A percentile compares a stretch with the other conserved stretches of the same genome.
These are phyloP conservation scores for Papilio aristodemus DNA, from an alignment of 1,140 invertebrate species.

Conservation along the genomic window DNA sequence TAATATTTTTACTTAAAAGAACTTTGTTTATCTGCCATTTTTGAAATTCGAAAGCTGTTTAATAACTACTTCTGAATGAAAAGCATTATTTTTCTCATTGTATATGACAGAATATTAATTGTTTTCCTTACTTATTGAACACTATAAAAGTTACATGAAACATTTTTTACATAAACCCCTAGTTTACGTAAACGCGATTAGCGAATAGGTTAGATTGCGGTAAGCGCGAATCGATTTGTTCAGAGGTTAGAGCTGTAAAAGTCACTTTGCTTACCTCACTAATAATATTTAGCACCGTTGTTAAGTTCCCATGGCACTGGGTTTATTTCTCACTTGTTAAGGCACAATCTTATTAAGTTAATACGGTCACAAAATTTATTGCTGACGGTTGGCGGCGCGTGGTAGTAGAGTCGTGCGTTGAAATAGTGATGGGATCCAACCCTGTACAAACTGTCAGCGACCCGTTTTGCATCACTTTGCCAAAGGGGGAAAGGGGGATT, in stretches of 20 bases:
- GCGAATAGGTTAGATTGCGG: constrained; percentile 36
- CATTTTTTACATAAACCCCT: neutral
- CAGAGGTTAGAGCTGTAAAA: constrained; percentile 32
- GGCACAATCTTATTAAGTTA: constrained; percentile 38
- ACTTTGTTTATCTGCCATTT: constrained; percentile 2
- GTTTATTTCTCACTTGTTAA: constrained; percentile 37
- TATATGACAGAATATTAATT: neutral
- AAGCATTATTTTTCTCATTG: neutral
- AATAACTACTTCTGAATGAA: constrained; percentile 22
- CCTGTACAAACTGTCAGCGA: neutral
- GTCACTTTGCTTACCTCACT: constrained; percentile 31
- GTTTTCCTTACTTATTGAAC: neutral
- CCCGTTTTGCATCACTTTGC: too few species aligned
- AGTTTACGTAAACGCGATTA: constrained; percentile 24
- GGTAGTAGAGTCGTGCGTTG: neutral
- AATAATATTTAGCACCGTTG: constrained; percentile 24
- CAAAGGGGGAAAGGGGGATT: too few species aligned
- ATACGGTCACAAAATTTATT: constrained; percentile 36
- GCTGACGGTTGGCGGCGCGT: constrained; percentile 36
- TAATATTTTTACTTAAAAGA: neutral
- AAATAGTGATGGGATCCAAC: constrained; percentile 26
- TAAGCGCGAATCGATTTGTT: constrained; percentile 40
- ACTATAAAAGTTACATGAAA: neutral
- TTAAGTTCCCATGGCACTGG: constrained; percentile 35
- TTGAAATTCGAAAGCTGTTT: constrained; percentile 8